Conservation (phyloP, 2,797 vertebrate species). For the Helicolenus hilgendorfi region DNA sequence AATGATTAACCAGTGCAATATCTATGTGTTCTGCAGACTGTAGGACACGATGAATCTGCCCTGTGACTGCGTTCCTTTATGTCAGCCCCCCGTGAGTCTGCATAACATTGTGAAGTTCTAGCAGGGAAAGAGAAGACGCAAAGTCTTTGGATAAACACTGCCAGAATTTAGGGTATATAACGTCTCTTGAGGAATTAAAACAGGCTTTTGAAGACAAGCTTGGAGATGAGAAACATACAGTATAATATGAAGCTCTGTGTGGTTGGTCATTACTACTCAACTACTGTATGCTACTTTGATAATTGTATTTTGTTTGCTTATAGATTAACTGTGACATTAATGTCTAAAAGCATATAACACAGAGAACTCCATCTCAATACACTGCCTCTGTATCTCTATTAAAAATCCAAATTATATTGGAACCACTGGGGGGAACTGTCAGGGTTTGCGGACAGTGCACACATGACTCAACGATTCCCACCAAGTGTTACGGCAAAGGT, state of each 20-base stretch:
- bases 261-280: background rate
- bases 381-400: background rate
- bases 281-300: background rate
- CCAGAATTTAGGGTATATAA: slow-evolving; percentile 32
- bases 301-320: background rate
- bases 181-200: slow-evolving; percentile 38
- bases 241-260: slow-evolving; percentile 10
- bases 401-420: background rate
- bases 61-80: slow-evolving; percentile 49
- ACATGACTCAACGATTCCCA: background rate
- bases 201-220: slow-evolving; percentile 23
- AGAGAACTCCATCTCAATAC: background rate
- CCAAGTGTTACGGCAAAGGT: background rate
- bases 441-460: background rate
- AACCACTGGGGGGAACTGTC: background rate
- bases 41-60: slow-evolving; percentile 45
- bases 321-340: slow-evolving; percentile 6
- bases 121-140: background rate
- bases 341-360: background rate
- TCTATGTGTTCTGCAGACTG: slow-evolving; percentile 41
- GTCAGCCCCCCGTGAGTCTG: slow-evolving; percentile 52
- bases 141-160: slow-evolving; percentile 37
- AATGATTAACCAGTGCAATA: slow-evolving; percentile 23
- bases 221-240: background rate
- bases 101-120: slow-evolving; percentile 34